A percentile compares a stretch with the other conserved stretches of the same genome.
Conservation (phyloP, 2,888 invertebrate genomes). For the Eupeodes luniger region DNA sequence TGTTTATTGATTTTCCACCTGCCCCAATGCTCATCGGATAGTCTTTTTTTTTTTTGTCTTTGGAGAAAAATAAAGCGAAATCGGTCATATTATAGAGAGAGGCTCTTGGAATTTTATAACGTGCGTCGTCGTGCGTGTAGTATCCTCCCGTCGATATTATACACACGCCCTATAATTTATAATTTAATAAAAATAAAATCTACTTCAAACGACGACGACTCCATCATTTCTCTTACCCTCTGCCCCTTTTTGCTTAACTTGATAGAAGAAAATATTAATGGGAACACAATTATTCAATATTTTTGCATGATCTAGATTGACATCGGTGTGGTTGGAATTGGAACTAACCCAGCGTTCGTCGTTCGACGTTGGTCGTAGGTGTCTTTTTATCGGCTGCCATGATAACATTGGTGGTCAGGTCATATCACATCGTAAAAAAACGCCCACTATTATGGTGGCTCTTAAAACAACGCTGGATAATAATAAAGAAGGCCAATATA, state of each 20-base stretch:
- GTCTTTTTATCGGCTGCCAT: constrained; percentile 6
- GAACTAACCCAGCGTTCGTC: neutral
- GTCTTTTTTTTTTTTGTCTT: neutral
- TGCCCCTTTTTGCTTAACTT: neutral
- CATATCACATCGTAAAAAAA: constrained; percentile 18
- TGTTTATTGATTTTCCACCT: constrained; percentile 56
- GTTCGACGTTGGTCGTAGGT: neutral
- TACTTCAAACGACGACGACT: neutral
- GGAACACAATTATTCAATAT: constrained; percentile 9
- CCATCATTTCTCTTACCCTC: neutral
- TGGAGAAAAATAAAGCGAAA: neutral
- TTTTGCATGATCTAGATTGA: constrained; percentile 12
- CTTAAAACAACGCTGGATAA: neutral
- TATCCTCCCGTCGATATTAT: constrained; percentile 1
- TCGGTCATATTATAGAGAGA: neutral
- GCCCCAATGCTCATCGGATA: constrained; percentile 1
- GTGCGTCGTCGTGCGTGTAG: constrained; percentile 15
- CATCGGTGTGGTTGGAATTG: neutral
- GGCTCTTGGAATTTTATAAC: constrained; percentile 5
- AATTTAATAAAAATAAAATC: constrained; percentile 7
- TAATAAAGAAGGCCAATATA: neutral
- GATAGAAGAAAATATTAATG: neutral
- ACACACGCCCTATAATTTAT: constrained; percentile 7
- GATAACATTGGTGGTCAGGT: constrained; percentile 9
- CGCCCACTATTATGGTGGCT: neutral